A percentile compares a stretch with the other conserved stretches of the same genome.
Conservation (phyloP, 1,140 invertebrate genomes). For the Drosophila orosa region DNA sequence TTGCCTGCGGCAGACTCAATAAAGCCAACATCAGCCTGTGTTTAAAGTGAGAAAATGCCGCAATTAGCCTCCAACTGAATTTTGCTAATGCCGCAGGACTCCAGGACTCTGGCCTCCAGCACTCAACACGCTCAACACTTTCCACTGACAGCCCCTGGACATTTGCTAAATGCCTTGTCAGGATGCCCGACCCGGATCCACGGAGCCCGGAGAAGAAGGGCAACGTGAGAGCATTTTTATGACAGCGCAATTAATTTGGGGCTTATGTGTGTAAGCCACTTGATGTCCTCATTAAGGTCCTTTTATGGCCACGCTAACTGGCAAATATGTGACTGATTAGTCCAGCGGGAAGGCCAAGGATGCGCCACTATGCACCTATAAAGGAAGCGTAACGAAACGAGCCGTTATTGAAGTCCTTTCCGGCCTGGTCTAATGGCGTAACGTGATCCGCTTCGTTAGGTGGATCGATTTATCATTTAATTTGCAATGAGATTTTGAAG, state of each 20-base stretch:
- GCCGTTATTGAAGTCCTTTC: conserved; percentile 30
- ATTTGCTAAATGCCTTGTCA: conserved; percentile 67
- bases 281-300: conserved; percentile 76
- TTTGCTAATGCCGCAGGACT: conserved; percentile 46
- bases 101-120: conserved; percentile 13
- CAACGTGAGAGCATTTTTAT: conserved; percentile 76
- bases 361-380: conserved; percentile 36
- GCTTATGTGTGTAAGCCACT: conserved; percentile 80
- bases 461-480: conserved; percentile 38
- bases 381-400: conserved; percentile 10
- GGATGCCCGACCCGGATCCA: conserved; percentile 10
- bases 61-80: conserved; percentile 66
- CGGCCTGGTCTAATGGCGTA: conserved; percentile 8
- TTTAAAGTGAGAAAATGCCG: conserved; percentile 51
- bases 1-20: conserved; percentile 23
- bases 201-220: conserved; percentile 9
- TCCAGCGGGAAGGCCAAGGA: conserved; percentile 35
- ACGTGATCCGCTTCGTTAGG: conserved; percentile 22
- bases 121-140: conserved; percentile 54
- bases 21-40: conserved; percentile 1
- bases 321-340: conserved; percentile 78
- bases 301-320: conserved; percentile 74
- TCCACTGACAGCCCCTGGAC: conserved; percentile 43
- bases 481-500: conserved; percentile 11
- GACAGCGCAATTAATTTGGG: conserved; percentile 80